Evolutionary conservation across 2,888 invertebrate genomes (phyloP).

Genomic region (Agelastica alni): DNA sequence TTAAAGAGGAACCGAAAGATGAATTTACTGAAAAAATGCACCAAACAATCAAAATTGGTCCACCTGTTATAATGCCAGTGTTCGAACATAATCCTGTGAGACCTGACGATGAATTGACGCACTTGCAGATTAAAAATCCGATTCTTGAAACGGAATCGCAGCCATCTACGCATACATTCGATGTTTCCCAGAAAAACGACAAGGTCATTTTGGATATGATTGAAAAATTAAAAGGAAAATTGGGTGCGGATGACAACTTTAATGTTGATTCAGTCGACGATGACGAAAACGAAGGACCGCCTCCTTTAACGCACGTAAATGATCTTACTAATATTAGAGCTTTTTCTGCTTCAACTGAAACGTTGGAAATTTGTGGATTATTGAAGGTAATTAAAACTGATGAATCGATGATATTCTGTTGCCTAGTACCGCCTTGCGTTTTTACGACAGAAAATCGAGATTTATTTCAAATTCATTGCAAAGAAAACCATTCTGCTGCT

Average conservation of each 20-base stretch:
- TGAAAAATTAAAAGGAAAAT: conserved; percentile 45
- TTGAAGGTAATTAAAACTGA: conserved; percentile 37
- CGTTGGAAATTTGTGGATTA: conserved; percentile 36
- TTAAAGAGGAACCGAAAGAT: conserved; percentile 38
- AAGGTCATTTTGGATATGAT: conserved; percentile 40
- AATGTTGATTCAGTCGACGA: conserved; percentile 18
- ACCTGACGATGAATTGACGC: background rate
- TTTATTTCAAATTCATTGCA: conserved; percentile 49
- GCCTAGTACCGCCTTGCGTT: conserved; percentile 47
- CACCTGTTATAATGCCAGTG: conserved; percentile 31
- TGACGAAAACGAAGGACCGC: conserved; percentile 32
- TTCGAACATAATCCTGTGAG: conserved; percentile 28
- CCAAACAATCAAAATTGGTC: background rate
- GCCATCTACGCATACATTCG: conserved; percentile 29
- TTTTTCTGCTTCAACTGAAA: conserved; percentile 17
- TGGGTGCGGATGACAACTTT: conserved; percentile 30
- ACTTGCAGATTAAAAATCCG: conserved; percentile 32
- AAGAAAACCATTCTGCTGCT: conserved; percentile 41
- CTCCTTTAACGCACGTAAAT: conserved; percentile 38
- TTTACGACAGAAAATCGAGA: conserved; percentile 44
- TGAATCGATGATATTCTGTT: conserved; percentile 43
- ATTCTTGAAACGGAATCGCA: conserved; percentile 29
- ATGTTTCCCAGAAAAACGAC: conserved; percentile 38
- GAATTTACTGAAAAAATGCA: conserved; percentile 18
- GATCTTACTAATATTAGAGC: conserved; percentile 26